These are phyloP conservation scores for Myotis daubentonii DNA, from an alignment of 2,797 vertebrate species.

Conservation along the genomic window DNA sequence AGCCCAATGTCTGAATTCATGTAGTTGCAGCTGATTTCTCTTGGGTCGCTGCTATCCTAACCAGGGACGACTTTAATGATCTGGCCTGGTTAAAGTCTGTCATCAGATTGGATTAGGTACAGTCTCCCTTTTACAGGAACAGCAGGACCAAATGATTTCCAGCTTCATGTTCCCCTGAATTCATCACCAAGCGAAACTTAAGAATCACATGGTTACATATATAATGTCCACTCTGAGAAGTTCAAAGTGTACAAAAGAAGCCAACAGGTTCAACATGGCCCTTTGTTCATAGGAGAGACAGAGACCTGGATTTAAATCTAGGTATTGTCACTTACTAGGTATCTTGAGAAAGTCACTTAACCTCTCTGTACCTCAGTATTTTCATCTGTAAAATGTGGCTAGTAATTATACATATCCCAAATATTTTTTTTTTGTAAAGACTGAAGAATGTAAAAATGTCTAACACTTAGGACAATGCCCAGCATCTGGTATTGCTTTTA, in stretches of 20 bases:
- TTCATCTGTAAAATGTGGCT: neutral
- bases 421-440: neutral
- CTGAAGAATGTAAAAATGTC: neutral
- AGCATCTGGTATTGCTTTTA: neutral
- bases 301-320: neutral
- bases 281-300: neutral
- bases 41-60: neutral
- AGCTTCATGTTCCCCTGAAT: neutral
- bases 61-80: neutral
- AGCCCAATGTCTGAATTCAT: slow-evolving; percentile 7
- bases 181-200: neutral
- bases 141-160: neutral
- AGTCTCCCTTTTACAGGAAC: neutral
- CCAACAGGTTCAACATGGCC: neutral
- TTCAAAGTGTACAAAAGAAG: neutral
- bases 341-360: neutral
- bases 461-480: neutral
- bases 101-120: neutral
- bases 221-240: neutral
- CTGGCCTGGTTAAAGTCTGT: neutral
- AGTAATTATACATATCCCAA: neutral
- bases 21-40: neutral
- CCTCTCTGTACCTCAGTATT: neutral
- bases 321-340: neutral
- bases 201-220: neutral